Conservation (phyloP, 2,797 vertebrate genomes). For the Eremophila alpestris region DNA sequence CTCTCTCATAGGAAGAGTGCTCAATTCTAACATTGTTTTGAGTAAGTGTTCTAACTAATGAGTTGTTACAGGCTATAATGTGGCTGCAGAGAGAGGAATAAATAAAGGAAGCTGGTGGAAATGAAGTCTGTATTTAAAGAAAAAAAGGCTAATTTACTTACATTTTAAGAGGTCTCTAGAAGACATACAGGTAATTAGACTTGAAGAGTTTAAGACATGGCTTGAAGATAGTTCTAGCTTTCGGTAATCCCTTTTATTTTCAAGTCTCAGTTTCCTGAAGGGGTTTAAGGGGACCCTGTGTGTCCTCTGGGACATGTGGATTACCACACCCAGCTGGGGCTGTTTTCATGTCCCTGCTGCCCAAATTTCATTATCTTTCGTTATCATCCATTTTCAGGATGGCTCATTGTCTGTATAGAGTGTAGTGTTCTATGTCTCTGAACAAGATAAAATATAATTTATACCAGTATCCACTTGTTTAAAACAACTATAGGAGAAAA, state of each 20-base stretch:
- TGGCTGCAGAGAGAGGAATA: background rate
- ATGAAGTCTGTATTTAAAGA: background rate
- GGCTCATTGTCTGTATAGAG: background rate
- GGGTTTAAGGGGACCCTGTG: background rate
- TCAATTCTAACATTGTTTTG: background rate
- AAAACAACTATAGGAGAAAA: background rate
- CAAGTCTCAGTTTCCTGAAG: background rate
- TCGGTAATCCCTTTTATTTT: background rate
- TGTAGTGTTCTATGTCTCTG: background rate
- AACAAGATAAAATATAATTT: background rate
- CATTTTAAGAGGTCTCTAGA: background rate
- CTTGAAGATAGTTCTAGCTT: background rate
- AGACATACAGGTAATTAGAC: background rate
- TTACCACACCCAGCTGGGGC: accelerated
- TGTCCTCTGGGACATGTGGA: accelerated
- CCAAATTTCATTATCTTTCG: background rate
- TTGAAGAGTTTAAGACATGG: background rate
- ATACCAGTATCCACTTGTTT: background rate
- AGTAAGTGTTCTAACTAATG: background rate
- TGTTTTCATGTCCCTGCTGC: background rate
- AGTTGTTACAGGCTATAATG: background rate
- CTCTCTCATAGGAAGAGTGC: background rate
- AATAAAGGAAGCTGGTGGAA: background rate
- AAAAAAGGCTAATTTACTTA: background rate
- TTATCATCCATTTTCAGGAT: background rate